Conservation (phyloP, 2,888 invertebrate species). For the Prostheceraeus crozeri region DNA sequence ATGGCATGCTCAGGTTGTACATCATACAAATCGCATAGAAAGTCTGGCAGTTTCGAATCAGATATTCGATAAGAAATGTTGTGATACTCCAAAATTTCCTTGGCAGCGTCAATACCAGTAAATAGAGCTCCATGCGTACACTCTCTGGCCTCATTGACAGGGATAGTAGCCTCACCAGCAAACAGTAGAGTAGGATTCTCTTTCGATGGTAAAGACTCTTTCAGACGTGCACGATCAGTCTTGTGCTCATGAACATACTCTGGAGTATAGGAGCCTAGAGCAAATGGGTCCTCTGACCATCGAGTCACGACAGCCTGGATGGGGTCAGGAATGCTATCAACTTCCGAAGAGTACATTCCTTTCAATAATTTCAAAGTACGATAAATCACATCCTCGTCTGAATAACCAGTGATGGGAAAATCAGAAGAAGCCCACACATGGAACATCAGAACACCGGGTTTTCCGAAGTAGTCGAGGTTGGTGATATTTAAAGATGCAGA, state of each 20-base stretch:
- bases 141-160: background rate
- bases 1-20: too few relatives aligned
- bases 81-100: background rate
- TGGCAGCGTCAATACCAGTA: background rate
- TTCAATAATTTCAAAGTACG: constrained; percentile 26
- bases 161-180: constrained; percentile 12
- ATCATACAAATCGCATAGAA: too few relatives aligned
- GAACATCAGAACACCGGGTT: constrained; percentile 34
- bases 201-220: too few relatives aligned
- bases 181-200: background rate
- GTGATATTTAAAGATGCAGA: too few relatives aligned
- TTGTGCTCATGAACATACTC: too few relatives aligned
- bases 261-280: constrained; percentile 38
- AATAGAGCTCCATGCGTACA: constrained; percentile 10
- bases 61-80: too few relatives aligned
- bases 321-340: constrained; percentile 3
- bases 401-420: constrained; percentile 32
- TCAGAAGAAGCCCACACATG: constrained; percentile 38
- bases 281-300: constrained; percentile 39
- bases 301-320: constrained; percentile 32
- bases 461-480: constrained; percentile 36
- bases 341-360: constrained; percentile 29
- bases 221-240: too few relatives aligned
- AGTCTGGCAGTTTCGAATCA: too few relatives aligned
- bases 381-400: constrained; percentile 33